phyloP scores from a whole-genome alignment of 2,888 invertebrate species.

The Campoletis raptor region DNA sequence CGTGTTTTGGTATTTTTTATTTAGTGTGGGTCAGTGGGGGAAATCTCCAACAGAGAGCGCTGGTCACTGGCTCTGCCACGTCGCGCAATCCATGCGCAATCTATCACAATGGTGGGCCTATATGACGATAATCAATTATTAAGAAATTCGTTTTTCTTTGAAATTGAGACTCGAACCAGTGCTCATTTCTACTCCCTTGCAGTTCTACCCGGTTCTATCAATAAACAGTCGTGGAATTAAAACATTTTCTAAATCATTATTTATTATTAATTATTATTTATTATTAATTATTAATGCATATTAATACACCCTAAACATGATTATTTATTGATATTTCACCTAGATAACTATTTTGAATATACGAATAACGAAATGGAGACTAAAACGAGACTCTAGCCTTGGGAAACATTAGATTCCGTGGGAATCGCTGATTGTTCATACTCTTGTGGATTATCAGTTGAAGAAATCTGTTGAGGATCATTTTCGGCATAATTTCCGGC shows the following conservation, averaged over 20 bases:
- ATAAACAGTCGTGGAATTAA: neutral
- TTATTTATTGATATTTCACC: neutral
- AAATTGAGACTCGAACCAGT: neutral
- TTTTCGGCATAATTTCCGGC: conserved; percentile 57
- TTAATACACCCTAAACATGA: conserved; percentile 13
- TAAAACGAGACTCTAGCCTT: conserved; percentile 36
- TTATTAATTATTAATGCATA: neutral
- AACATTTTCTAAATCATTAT: neutral
- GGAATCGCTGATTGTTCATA: conserved; percentile 41
- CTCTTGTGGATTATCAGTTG: conserved; percentile 45
- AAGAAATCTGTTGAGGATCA: conserved; percentile 40
- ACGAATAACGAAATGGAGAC: conserved; percentile 1
- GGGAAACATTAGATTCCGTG: conserved; percentile 46
- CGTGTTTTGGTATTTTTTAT: neutral
- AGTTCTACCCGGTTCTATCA: neutral
- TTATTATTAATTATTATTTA: neutral
- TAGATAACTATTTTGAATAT: conserved; percentile 38
- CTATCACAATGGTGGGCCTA: neutral
- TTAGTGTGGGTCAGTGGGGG: neutral
- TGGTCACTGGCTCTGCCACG: neutral
- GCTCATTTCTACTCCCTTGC: neutral
- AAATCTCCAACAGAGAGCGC: neutral
- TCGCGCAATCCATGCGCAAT: neutral
- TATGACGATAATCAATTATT: too few relatives aligned
- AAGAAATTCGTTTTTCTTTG: neutral